Base-by-base conservation (phyloP, 2,888 invertebrate species). In the Aleiodes leptofemur region DNA sequence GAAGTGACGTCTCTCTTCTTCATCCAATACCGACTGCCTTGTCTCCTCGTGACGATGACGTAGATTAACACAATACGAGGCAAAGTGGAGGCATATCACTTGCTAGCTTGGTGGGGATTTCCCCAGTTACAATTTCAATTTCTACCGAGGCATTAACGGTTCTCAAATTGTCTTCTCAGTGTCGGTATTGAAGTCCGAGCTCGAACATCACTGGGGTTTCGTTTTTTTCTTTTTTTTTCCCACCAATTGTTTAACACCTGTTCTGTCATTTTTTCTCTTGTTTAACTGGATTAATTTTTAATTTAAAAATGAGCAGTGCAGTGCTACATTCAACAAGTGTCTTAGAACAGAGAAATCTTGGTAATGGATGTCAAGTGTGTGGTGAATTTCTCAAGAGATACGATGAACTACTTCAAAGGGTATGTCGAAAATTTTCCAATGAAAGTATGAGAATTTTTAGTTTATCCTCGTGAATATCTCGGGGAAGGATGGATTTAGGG, bases 301-400 rank as follows among this genome's bases (percentile, higher is more conserved):
- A 9, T 1, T 43, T 13, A n/a, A 59, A 34, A 59, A 59, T 64
- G 48, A 64, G 11, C 14, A 13, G 64, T 64, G 64, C 16, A 48
- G 29, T 48, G 43, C 14, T 48, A 29, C 14, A 64, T 64, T 48
- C 23, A 16, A 64, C 73, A 7, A 71, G 73, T 4, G 93, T 95
- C 93, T 92, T 93, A 86, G 94, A 94, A 86, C 91, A 93, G 87
- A 94, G 93, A 88, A 92, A 93, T 82, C 91, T 83, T 82, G 90
- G 91, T 84, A 89, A 91, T 86, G 91, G 94, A 82, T 94, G 94
- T 82, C 94, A 94, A 90, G 92, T 94, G 83, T 92, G 95, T 89
- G 94, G 94, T 87, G 95, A 95, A 90, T 94, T 95, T 90, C 91
- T 94, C 85, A 90, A 93, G 83, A 91, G 94, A 86, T 94, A 94